These are phyloP conservation scores for Martes martes DNA, from an alignment of 2,113 vertebrate genomes.

Conservation along the genomic window DNA sequence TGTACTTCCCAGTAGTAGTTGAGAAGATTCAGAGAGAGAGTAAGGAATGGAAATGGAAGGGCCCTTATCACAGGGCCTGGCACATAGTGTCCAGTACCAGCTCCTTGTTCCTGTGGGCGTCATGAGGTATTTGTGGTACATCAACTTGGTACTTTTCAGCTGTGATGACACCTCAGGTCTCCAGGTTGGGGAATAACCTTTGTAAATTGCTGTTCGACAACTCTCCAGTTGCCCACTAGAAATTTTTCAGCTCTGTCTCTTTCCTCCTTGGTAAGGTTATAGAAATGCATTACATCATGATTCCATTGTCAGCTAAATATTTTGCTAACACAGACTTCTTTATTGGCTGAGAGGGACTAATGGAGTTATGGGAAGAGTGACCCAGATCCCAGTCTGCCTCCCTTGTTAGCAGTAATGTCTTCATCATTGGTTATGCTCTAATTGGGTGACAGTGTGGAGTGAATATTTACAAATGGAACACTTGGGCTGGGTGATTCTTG, in stretches of 20 bases:
- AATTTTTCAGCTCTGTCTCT: conserved; percentile 19
- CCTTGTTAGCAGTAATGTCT: conserved; percentile 42
- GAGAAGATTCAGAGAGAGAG: not conserved
- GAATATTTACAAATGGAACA: conserved; percentile 23
- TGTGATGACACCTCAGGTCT: not conserved
- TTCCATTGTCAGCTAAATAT: conserved; percentile 31
- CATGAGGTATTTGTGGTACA: not conserved
- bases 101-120: not conserved
- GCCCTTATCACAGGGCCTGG: not conserved
- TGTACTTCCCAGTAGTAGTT: not conserved
- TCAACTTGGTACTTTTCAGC: not conserved
- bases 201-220: not conserved
- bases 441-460: conserved; percentile 9
- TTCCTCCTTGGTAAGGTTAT: not conserved
- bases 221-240: not conserved
- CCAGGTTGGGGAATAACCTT: not conserved
- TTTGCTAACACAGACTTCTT: conserved; percentile 45
- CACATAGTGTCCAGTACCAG: not conserved
- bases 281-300: conserved; percentile 19
- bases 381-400: conserved; percentile 42
- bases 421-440: conserved; percentile 47
- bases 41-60: not conserved
- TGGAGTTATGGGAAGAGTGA: conserved; percentile 38
- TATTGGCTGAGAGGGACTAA: conserved; percentile 40
- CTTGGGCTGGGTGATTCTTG: conserved; percentile 30